Evolutionary conservation across 2,888 invertebrate species (phyloP).

Genomic region (Mythimna vitellina): DNA sequence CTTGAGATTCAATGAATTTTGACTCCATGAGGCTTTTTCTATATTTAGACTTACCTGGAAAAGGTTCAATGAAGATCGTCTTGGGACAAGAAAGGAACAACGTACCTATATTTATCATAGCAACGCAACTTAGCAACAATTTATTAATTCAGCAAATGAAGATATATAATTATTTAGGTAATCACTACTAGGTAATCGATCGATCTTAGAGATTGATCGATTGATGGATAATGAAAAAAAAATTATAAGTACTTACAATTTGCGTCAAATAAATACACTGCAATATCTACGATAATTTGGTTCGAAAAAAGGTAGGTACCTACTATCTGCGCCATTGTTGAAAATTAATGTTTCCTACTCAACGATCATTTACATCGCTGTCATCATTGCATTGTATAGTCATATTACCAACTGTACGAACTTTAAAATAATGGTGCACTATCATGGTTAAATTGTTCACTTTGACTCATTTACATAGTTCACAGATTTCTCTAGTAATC

Average conservation of each 20-base stretch:
- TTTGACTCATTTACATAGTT: constrained; percentile 10
- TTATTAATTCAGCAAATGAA: neutral
- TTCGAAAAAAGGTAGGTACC: constrained; percentile 1
- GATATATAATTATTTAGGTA: neutral
- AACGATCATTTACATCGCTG: constrained; percentile 12
- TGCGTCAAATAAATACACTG: neutral
- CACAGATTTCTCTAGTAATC: constrained; percentile 23
- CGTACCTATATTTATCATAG: neutral
- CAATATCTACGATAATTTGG: constrained; percentile 7
- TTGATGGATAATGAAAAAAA: neutral
- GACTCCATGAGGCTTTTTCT: constrained; percentile 29
- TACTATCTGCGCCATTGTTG: neutral
- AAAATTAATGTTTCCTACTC: constrained; percentile 48
- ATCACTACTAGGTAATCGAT: neutral
- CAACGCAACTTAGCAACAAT: constrained; percentile 1
- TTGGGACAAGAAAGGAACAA: neutral
- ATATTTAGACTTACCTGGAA: constrained; percentile 51
- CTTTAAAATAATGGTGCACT: constrained; percentile 26
- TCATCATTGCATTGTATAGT: constrained; percentile 17
- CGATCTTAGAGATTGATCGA: too few relatives aligned
- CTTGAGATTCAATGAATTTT: constrained; percentile 44
- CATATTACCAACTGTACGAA: neutral
- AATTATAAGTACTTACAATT: neutral
- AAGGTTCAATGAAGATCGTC: constrained; percentile 16
- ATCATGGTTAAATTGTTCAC: constrained; percentile 18